Percentiles rank a stretch among this genome's conserved stretches.
Evolutionary conservation across 2,797 vertebrate genomes (phyloP).

Genomic region (Acipenser transmontanus): DNA sequence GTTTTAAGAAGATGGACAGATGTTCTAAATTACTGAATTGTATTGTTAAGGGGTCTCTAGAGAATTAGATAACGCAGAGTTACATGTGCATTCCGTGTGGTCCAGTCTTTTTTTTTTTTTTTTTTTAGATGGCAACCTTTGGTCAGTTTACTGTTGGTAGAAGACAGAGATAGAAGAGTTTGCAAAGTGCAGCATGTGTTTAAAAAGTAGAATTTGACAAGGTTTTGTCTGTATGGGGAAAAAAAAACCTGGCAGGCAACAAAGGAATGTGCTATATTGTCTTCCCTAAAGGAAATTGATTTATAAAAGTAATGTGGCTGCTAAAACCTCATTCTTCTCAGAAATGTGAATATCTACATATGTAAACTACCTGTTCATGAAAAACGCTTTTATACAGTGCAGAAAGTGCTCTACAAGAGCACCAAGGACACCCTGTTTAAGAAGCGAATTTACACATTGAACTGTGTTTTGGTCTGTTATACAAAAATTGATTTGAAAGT

Average conservation of each 20-base stretch:
- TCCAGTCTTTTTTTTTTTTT: constrained; percentile 3
- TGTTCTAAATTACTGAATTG: not conserved
- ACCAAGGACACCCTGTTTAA: too few species aligned
- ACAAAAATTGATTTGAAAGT: too few species aligned
- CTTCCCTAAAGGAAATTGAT: constrained; percentile 15
- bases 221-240: not conserved
- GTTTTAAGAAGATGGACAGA: too few species aligned
- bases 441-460: too few species aligned
- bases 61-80: constrained; percentile 9
- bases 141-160: not conserved
- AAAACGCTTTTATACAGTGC: not conserved
- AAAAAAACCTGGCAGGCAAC: not conserved
- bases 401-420: too few species aligned
- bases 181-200: not conserved
- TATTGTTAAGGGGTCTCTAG: constrained; percentile 9
- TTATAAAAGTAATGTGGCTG: constrained; percentile 21
- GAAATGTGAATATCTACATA: constrained; percentile 15
- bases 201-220: constrained; percentile 5
- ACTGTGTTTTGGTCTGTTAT: too few species aligned
- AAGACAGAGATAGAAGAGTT: not conserved
- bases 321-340: constrained; percentile 17
- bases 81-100: constrained; percentile 16
- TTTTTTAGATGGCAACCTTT: not conserved
- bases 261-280: not conserved
- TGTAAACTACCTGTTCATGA: constrained; percentile 22